Percentiles rank a stretch among this genome's conserved stretches.
phyloP scores from a whole-genome alignment of 2,888 invertebrate genomes.

The Oscheius sp. region DNA sequence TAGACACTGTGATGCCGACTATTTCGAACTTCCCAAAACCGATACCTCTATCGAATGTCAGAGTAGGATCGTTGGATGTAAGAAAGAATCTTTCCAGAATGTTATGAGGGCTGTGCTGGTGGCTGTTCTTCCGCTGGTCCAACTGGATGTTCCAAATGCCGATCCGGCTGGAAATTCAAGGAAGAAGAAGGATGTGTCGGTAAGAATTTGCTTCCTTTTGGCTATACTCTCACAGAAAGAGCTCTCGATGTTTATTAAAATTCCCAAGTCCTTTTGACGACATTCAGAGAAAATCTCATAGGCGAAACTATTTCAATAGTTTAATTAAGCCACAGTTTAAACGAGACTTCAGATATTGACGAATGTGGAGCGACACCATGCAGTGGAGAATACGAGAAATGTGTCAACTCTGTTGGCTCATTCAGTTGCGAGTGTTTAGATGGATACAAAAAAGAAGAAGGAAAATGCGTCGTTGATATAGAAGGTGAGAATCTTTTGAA shows the following conservation, averaged over 20 bases:
- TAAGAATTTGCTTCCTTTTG: slow-evolving; percentile 19
- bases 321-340: slow-evolving; percentile 48
- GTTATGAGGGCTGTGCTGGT: slow-evolving; percentile 66
- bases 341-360: slow-evolving; percentile 54
- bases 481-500: slow-evolving; percentile 55
- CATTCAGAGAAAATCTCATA: not conserved
- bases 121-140: slow-evolving; percentile 58
- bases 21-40: slow-evolving; percentile 44
- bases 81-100: slow-evolving; percentile 51
- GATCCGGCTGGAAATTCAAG: slow-evolving; percentile 58
- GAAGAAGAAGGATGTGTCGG: slow-evolving; percentile 61
- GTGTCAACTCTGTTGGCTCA: slow-evolving; percentile 64
- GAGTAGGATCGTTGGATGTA: slow-evolving; percentile 40
- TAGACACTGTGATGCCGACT: slow-evolving; percentile 78
- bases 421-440: slow-evolving; percentile 62
- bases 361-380: slow-evolving; percentile 57
- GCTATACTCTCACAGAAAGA: not conserved
- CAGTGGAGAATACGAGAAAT: slow-evolving; percentile 53
- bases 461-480: slow-evolving; percentile 62
- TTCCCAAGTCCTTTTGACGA: too few relatives aligned
- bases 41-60: slow-evolving; percentile 51
- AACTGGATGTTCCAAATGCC: slow-evolving; percentile 61
- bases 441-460: slow-evolving; percentile 60
- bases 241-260: too few relatives aligned
- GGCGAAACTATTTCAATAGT: not conserved